phyloP scores from a whole-genome alignment of 2,888 invertebrate species.

The Ichneumon xanthorius region DNA sequence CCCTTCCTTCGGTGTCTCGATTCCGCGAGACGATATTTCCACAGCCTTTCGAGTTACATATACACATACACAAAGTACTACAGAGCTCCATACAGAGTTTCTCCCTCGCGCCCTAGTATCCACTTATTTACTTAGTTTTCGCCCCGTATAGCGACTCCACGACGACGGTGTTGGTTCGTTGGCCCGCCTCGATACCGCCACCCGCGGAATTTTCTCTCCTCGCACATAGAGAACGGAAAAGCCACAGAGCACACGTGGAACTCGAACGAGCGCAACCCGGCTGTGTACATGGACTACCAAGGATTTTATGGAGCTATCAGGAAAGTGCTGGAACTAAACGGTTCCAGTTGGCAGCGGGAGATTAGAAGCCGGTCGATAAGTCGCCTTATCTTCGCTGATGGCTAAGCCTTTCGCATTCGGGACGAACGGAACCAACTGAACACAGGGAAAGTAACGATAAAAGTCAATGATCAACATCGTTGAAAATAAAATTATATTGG shows the following conservation, averaged over 20 bases:
- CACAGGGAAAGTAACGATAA: background rate
- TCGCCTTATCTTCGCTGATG: conserved; percentile 31
- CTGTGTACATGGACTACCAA: conserved; percentile 1
- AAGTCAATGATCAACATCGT: conserved; percentile 1
- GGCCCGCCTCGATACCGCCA: conserved; percentile 6
- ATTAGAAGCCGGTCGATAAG: conserved; percentile 56
- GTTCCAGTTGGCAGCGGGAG: conserved; percentile 61
- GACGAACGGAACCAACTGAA: background rate
- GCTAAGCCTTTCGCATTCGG: conserved; percentile 6
- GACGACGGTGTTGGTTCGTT: conserved; percentile 11
- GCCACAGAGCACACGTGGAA: conserved; percentile 17
- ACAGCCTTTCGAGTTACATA: conserved; percentile 25
- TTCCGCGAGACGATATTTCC: conserved; percentile 32
- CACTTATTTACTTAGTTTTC: conserved; percentile 51
- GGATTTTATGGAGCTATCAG: conserved; percentile 61
- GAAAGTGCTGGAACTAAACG: conserved; percentile 64
- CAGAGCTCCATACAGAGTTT: conserved; percentile 5
- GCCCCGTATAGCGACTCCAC: background rate
- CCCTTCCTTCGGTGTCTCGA: conserved; percentile 23
- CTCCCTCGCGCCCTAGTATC: conserved; percentile 32
- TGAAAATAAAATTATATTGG: background rate
- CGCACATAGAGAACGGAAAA: background rate
- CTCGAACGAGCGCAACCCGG: conserved; percentile 16
- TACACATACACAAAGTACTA: background rate
- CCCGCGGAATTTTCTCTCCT: background rate